Evolutionary conservation across 2,888 invertebrate genomes (phyloP).

Genomic region (Caenorhabditis zanzibari): DNA sequence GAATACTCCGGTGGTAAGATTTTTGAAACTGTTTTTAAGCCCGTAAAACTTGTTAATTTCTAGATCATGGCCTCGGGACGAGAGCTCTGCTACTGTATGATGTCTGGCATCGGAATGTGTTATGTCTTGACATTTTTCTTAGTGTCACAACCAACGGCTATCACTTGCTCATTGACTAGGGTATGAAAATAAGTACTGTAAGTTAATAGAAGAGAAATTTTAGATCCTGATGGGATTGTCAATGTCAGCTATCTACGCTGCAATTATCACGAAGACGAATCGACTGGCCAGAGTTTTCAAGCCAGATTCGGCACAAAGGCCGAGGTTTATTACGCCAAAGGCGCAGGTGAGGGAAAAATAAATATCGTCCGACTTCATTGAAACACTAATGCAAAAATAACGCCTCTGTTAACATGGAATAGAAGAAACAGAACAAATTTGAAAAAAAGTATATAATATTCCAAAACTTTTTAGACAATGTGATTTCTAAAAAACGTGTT

Average conservation of each 20-base stretch:
- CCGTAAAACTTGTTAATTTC: not conserved
- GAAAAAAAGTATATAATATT: no score
- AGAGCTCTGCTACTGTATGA: slow-evolving; percentile 89
- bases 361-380: no score
- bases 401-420: no score
- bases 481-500: no score
- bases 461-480: no score
- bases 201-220: not conserved
- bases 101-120: slow-evolving; percentile 88
- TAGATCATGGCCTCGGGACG: slow-evolving; percentile 89
- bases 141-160: slow-evolving; percentile 87
- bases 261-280: slow-evolving; percentile 89
- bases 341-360: slow-evolving; percentile 86
- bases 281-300: slow-evolving; percentile 89
- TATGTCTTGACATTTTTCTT: slow-evolving; percentile 89
- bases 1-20: slow-evolving; percentile 86
- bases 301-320: slow-evolving; percentile 88
- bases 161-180: slow-evolving; percentile 86
- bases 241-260: slow-evolving; percentile 89
- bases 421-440: no score
- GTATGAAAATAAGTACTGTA: slow-evolving; percentile 81
- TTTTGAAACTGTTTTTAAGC: not conserved
- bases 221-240: slow-evolving; percentile 86
- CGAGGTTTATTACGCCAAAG: slow-evolving; percentile 89
- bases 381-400: no score